A percentile compares a stretch with the other conserved stretches of the same genome.
Conservation (phyloP, 2,113 vertebrate species). For the Ammodytes marinus region DNA sequence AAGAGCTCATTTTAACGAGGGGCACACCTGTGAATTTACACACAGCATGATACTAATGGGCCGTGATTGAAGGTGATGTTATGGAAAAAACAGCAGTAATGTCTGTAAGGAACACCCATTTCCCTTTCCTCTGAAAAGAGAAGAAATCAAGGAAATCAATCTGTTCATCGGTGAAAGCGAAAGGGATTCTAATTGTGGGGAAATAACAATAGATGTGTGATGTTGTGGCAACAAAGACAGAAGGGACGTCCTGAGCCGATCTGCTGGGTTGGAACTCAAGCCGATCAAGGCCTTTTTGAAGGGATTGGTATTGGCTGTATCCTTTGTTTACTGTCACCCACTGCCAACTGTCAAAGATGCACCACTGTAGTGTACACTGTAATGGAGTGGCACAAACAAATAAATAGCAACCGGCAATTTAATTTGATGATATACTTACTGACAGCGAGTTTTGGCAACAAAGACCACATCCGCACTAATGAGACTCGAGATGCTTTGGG, state of each 20-base stretch:
- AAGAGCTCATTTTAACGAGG: constrained; percentile 32
- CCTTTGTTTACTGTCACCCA: constrained; percentile 38
- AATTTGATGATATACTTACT: constrained; percentile 16
- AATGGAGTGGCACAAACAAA: constrained; percentile 33
- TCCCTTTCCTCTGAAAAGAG: constrained; percentile 40
- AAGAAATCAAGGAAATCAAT: constrained; percentile 47
- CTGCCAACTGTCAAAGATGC: constrained; percentile 27
- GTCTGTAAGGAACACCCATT: constrained; percentile 18
- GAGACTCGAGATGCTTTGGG: constrained; percentile 5
- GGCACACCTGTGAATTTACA: constrained; percentile 40
- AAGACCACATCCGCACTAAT: constrained; percentile 7
- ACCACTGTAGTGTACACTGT: constrained; percentile 13
- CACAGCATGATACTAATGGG: constrained; percentile 40
- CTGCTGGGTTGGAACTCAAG: constrained; percentile 8
- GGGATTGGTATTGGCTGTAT: constrained; percentile 4
- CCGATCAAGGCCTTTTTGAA: constrained; percentile 9
- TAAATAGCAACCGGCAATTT: constrained; percentile 30
- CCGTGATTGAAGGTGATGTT: background rate
- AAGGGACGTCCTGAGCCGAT: constrained; percentile 33
- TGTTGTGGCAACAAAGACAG: constrained; percentile 37
- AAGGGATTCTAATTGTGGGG: background rate
- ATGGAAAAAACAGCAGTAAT: constrained; percentile 11
- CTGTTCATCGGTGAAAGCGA: constrained; percentile 22
- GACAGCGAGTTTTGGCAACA: background rate
- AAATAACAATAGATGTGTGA: constrained; percentile 37